Base-by-base conservation (phyloP, 2,113 vertebrate genomes). In the Orientallactaga bullata region DNA sequence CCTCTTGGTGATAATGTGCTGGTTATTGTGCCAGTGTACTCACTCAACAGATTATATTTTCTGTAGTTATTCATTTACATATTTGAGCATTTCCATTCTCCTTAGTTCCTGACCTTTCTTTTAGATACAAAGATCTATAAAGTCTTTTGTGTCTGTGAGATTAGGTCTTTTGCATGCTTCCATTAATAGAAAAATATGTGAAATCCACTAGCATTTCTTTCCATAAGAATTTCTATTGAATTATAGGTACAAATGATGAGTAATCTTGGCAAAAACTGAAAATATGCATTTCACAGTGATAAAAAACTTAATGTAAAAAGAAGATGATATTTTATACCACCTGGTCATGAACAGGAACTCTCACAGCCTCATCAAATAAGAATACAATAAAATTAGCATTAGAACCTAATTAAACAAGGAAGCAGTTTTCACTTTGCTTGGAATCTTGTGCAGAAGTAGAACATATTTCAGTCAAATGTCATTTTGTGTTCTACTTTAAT, bases 331-430 rank as follows among this genome's bases (percentile, higher is more conserved):
- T 94, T 89, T 97, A 85, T 61, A 91, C 97, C 96, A 97, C 77
- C 88, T 94, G 35, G 58, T 96, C 95, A 97, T 97, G 97, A 98
- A 97, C 91, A 97, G 95, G 77, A 92, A 92, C 96, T 79, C 69
- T 82, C 84, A 95, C 63, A 97, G 83, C 86, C 92, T 95, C 95
- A 97, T 91, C 91, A 32, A 76, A 87, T 1, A 90, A 97, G 93
- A 97, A 85, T 91, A 90, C 96, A 98, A 97, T 97, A 90, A 68
- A 95, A 97, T 97, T 96, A 96, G 83, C 94, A 97, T 97, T 97
- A 97, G 92, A 91, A 94, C 91, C 71, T 95, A 98, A 97, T 97
- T 97, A 97, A 98, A 98, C 88, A 97, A 98, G 90, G 95, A 96
- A 96, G 95, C 51, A 88, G 94, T 94, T 96, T 65, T 92, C 69